Evolutionary conservation across 1,140 invertebrate species (phyloP).

Genomic region (Lepidostoma basale): DNA sequence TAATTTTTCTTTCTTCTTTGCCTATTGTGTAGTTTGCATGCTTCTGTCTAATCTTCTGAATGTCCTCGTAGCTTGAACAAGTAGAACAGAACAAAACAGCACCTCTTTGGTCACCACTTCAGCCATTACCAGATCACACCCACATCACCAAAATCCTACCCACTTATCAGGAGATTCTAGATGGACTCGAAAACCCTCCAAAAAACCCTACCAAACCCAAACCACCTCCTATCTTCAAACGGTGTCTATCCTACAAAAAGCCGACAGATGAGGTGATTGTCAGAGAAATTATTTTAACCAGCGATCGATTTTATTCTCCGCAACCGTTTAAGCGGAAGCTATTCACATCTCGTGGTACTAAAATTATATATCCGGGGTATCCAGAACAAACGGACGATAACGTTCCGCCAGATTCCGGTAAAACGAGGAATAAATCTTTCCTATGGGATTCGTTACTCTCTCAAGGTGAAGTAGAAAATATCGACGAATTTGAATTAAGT

Average conservation of each 20-base stretch:
- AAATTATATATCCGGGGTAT: constrained; percentile 47
- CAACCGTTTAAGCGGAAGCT: constrained; percentile 49
- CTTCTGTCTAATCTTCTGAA: constrained; percentile 35
- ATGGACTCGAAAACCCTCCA: constrained; percentile 5
- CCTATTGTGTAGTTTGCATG: constrained; percentile 28
- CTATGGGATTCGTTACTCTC: constrained; percentile 47
- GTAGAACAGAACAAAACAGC: constrained; percentile 28
- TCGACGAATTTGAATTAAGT: constrained; percentile 12
- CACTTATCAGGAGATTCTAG: background rate
- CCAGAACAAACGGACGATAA: constrained; percentile 31
- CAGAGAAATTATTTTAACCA: constrained; percentile 50
- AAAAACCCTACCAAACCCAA: constrained; percentile 21
- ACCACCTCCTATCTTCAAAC: constrained; percentile 29
- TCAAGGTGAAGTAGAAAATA: constrained; percentile 22
- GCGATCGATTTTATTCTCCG: constrained; percentile 54
- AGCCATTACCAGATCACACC: constrained; percentile 32
- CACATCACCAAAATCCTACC: constrained; percentile 24
- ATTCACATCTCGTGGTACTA: constrained; percentile 52
- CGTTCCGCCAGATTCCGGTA: constrained; percentile 7
- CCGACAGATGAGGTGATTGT: constrained; percentile 46
- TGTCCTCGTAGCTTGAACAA: constrained; percentile 43
- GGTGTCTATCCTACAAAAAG: constrained; percentile 11
- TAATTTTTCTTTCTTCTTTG: too few species aligned
- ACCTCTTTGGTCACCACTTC: constrained; percentile 18
- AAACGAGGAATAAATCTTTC: constrained; percentile 46